These are phyloP conservation scores for Zelostemma sp. DNA, from an alignment of 1,140 invertebrate species.

Conservation along the genomic window DNA sequence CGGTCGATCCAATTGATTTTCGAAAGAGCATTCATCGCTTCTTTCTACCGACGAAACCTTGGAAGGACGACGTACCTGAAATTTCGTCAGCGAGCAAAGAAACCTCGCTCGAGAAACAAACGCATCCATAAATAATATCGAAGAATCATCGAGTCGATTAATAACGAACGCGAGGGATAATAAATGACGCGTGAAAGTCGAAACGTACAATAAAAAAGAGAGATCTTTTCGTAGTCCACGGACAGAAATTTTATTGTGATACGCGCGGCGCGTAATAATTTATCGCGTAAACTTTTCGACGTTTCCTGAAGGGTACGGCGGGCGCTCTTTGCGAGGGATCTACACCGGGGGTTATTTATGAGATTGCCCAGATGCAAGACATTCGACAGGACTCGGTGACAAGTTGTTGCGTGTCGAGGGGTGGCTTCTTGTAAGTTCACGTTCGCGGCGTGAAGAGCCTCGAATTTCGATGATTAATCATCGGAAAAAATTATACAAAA, in stretches of 20 bases:
- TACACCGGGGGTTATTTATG: constrained; percentile 60
- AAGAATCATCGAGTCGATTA: too few relatives aligned
- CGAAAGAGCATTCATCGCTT: neutral
- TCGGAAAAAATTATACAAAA: neutral
- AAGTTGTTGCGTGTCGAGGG: constrained; percentile 42
- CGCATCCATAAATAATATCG: too few relatives aligned
- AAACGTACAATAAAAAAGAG: too few relatives aligned
- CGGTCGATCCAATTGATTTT: constrained; percentile 3
- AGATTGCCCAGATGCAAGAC: constrained; percentile 55
- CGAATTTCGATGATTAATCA: neutral
- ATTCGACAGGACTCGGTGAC: constrained; percentile 28
- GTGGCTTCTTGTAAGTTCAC: constrained; percentile 41
- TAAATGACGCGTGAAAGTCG: too few relatives aligned
- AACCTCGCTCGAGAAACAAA: too few relatives aligned
- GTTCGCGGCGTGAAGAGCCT: neutral
- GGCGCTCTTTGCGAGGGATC: constrained; percentile 27
- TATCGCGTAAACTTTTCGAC: constrained; percentile 28
- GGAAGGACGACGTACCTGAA: too few relatives aligned
- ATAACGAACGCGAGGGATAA: too few relatives aligned
- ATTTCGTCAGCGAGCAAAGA: too few relatives aligned
- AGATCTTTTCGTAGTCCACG: constrained; percentile 7
- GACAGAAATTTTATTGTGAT: constrained; percentile 25
- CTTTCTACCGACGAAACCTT: too few relatives aligned
- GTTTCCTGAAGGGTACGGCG: constrained; percentile 26
- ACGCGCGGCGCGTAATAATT: constrained; percentile 16